These are phyloP conservation scores for Thermophis baileyi DNA, from an alignment of 2,113 vertebrate species.

Conservation along the genomic window DNA sequence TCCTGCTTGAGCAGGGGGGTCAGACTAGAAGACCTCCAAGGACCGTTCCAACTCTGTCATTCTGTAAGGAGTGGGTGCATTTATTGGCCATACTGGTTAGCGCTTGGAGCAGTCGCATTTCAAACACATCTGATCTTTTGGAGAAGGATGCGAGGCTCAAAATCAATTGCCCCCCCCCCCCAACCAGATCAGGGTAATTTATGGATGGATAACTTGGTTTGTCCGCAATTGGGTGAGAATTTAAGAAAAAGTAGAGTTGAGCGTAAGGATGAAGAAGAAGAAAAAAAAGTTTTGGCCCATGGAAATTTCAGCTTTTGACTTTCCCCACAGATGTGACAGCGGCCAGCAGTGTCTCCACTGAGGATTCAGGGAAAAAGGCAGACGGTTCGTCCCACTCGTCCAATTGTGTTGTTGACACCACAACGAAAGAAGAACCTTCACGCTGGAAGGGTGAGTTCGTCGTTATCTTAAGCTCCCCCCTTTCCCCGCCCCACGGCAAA, in stretches of 20 bases:
- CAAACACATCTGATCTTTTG: not conserved
- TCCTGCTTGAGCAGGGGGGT: too few species aligned
- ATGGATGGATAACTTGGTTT: not conserved
- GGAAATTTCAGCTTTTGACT: not conserved
- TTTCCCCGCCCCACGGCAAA: too few species aligned
- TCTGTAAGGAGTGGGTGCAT: not conserved
- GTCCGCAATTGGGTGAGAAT: not conserved
- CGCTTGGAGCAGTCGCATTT: not conserved
- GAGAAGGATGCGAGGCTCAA: too few species aligned
- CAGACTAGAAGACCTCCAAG: too few species aligned
- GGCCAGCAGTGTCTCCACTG: slow-evolving; percentile 71
- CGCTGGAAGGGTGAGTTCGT: slow-evolving; percentile 72
- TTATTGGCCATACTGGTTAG: not conserved
- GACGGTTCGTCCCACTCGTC: slow-evolving; percentile 83
- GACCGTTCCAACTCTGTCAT: too few species aligned
- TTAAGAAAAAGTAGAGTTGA: not conserved
- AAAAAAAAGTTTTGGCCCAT: too few species aligned
- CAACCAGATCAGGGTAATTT: not conserved
- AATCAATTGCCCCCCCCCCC: too few species aligned
- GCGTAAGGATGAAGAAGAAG: not conserved
- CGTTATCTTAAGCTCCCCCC: not conserved
- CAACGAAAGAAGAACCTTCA: slow-evolving; percentile 75
- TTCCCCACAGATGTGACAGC: slow-evolving; percentile 67
- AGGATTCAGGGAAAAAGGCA: slow-evolving; percentile 69
- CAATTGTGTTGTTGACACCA: slow-evolving; percentile 86